Percentiles rank a stretch among this genome's conserved stretches.
phyloP scores from a whole-genome alignment of 2,113 vertebrate species.

The Chamaetylas fuelleborni region DNA sequence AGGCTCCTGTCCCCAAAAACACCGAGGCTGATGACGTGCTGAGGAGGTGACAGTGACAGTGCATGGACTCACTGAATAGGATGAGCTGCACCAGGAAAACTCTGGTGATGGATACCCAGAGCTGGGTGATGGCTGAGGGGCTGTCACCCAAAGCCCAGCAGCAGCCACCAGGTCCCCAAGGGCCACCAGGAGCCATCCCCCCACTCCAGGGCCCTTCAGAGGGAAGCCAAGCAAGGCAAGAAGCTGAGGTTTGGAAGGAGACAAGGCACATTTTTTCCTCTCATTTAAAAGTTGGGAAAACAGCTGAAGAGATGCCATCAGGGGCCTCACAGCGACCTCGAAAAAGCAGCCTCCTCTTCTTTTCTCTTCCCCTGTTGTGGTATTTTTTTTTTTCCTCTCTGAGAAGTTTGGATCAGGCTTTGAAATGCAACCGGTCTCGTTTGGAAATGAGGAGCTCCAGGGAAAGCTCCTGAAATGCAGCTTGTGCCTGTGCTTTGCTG shows the following conservation, averaged over 20 bases:
- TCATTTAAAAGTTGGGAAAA: conserved; percentile 30
- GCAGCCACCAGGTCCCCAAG: fast-evolving
- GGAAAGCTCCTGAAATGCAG: background rate
- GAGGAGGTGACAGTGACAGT: too few relatives aligned
- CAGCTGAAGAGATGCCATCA: conserved; percentile 53
- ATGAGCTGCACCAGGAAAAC: background rate
- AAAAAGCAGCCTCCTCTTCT: background rate
- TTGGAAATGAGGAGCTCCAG: background rate
- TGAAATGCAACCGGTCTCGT: background rate
- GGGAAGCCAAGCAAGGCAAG: background rate
- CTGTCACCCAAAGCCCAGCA: background rate
- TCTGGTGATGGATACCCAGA: background rate
- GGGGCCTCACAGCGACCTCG: conserved; percentile 44
- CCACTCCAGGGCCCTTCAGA: background rate
- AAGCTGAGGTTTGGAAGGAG: conserved; percentile 34
- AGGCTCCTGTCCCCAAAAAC: background rate
- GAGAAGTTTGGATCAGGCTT: background rate
- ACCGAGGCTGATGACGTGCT: background rate
- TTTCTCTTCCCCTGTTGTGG: background rate
- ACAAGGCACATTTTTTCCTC: conserved; percentile 16
- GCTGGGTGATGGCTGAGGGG: background rate
- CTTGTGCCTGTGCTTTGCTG: background rate
- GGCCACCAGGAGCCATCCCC: background rate
- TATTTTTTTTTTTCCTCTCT: fast-evolving
- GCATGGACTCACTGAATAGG: fast-evolving